Percentiles rank a stretch among this genome's conserved stretches.
These are phyloP conservation scores for Diacarnus erythraeanus DNA, from an alignment of 37 sponge, comb jelly and placozoan species.

Conservation along the genomic window DNA sequence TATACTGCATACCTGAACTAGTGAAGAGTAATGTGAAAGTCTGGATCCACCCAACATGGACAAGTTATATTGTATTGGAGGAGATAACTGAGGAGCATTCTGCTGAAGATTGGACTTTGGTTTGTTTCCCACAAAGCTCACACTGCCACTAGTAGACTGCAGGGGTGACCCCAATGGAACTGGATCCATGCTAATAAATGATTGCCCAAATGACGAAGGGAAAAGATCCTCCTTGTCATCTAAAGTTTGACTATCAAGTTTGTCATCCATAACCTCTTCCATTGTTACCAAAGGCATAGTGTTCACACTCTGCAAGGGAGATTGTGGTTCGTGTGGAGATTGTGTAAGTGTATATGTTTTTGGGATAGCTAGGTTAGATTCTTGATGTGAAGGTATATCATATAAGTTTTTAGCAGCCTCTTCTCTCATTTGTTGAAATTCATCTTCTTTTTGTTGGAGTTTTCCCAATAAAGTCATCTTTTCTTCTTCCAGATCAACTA, in stretches of 20 bases:
- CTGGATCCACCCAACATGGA: conserved; percentile 2
- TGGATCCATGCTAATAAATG: not conserved
- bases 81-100: not conserved
- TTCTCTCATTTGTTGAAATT: conserved; percentile 1
- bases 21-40: conserved; percentile 23
- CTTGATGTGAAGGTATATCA: not conserved
- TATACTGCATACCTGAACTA: conserved; percentile 1
- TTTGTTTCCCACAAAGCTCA: not conserved
- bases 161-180: conserved; percentile 18
- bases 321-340: not conserved
- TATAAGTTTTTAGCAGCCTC: not conserved
- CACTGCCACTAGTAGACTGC: not conserved
- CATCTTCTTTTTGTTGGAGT: not conserved
- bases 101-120: not conserved
- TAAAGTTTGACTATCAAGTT: not conserved
- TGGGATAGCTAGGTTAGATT: not conserved
- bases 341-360: not conserved
- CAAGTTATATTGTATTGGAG: not conserved
- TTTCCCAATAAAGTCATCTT: not conserved
- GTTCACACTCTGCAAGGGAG: conserved; percentile 2
- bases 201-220: conserved; percentile 10
- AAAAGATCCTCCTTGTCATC: too few species aligned
- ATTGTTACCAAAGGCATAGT: conserved; percentile 1
- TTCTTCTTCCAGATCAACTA: conserved; percentile 8
- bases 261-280: conserved; percentile 5